Base-by-base conservation (phyloP, 2,888 invertebrate species). In the Lepidochrysops patricia region DNA sequence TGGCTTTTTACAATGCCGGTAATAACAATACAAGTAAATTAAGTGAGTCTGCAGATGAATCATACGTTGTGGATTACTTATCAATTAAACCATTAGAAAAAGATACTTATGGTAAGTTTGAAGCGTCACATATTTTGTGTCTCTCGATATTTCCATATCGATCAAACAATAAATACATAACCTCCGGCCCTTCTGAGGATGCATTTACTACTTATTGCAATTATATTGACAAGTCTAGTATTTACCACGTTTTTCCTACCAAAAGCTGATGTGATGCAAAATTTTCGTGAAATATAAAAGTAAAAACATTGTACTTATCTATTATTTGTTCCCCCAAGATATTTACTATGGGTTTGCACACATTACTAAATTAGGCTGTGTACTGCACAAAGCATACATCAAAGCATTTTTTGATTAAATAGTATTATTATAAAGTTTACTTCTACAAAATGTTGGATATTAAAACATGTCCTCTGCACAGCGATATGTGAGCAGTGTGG, bases 11-110 rank as follows among this genome's bases (percentile, higher is more conserved):
- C 71, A 72, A 79, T 72, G 72, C 74, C 74, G 77, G 74, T 64
- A 75, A 72, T 72, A 71, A 73, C 74, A 67, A 77, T 69, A 63
- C 70, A 62, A 69, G 62, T 67, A 71, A 71, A 64, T 62, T 70
- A 65, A 60, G 68, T 63, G 76, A 76, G 58, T 63, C 70, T 61
- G 63, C 71, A 34, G 79, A 80, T 61, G 86, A 86, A 61, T 74
- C 72, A 58, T 73, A 79, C 70, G 74, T 77, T 64, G 75, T 77
- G 29, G 88, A 88, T 63, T 96, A 96, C 88, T 92, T 95, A 63
- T 94, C 95, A 66, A 95, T 96, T 73, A 94, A 97, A 84, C 96
- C 97, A 60, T 94, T 97, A 75, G 93, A 94, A 81, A 95, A 94
- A 84, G 96, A 96, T 82, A 96, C 95, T 83, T 96, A 96, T 90